Conservation (phyloP, 1,140 invertebrate species). For the Bilobella aurantiaca region DNA sequence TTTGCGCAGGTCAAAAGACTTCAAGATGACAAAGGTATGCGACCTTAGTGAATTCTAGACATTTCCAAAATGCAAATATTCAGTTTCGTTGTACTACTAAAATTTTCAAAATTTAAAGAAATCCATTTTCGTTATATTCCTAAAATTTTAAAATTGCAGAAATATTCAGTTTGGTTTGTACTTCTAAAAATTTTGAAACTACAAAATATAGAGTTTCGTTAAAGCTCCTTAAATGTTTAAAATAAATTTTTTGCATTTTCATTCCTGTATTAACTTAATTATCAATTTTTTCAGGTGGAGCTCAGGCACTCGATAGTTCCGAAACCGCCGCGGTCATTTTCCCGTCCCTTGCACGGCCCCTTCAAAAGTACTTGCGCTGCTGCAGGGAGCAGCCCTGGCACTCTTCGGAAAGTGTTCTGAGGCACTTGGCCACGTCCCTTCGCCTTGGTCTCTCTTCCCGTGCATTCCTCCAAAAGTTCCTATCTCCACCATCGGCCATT, state of each 20-base stretch:
- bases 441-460: constrained; percentile 62
- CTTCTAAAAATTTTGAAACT: too few relatives aligned
- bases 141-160: too few relatives aligned
- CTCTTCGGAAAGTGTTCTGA: constrained; percentile 78
- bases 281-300: constrained; percentile 39
- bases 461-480: constrained; percentile 36
- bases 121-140: too few relatives aligned
- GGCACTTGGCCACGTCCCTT: constrained; percentile 78
- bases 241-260: too few relatives aligned
- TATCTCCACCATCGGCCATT: constrained; percentile 25
- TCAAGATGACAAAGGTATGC: constrained; percentile 45
- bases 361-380: constrained; percentile 91
- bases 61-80: too few relatives aligned
- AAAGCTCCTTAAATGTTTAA: too few relatives aligned
- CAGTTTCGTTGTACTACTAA: too few relatives aligned
- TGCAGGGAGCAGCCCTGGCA: constrained; percentile 90
- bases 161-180: too few relatives aligned
- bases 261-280: too few relatives aligned
- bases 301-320: constrained; percentile 72
- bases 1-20: constrained; percentile 81
- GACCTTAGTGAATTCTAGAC: neutral
- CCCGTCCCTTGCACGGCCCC: constrained; percentile 82
- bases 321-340: constrained; percentile 96
- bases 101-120: too few relatives aligned
- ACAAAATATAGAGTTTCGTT: too few relatives aligned